Evolutionary conservation across 2,113 vertebrate genomes (phyloP).

Genomic region (Pseudorhombus dupliciocellatus): DNA sequence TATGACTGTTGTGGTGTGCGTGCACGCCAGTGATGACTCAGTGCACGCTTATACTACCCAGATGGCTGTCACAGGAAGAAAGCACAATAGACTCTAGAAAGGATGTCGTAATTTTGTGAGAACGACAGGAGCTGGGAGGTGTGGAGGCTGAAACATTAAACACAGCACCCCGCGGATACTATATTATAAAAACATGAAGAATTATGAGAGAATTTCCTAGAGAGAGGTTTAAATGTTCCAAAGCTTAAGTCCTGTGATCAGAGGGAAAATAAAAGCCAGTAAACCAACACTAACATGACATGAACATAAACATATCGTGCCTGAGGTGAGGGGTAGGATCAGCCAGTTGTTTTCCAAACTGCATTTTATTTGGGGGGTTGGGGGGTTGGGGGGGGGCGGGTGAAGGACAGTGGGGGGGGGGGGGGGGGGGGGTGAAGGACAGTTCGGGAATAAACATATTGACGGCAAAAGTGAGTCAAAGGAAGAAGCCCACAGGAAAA

Average conservation of each 20-base stretch:
- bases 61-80: slow-evolving; percentile 65
- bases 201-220: slow-evolving; percentile 13
- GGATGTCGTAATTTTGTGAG: slow-evolving; percentile 47
- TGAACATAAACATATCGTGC: neutral
- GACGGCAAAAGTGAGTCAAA: slow-evolving; percentile 65
- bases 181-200: slow-evolving; percentile 28
- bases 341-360: slow-evolving; percentile 46
- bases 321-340: slow-evolving; percentile 16
- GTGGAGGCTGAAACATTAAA: slow-evolving; percentile 15
- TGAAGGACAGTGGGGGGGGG: slow-evolving; percentile 42
- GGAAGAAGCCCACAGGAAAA: slow-evolving; percentile 77
- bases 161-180: slow-evolving; percentile 18
- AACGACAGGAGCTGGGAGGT: slow-evolving; percentile 15
- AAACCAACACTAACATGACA: neutral
- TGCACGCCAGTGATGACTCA: slow-evolving; percentile 45
- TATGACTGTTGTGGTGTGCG: slow-evolving; percentile 18
- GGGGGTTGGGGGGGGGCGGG: neutral
- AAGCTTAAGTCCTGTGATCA: slow-evolving; percentile 9
- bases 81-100: slow-evolving; percentile 45
- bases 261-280: neutral
- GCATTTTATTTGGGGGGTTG: neutral
- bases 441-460: slow-evolving; percentile 67
- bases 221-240: slow-evolving; percentile 1
- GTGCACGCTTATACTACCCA: slow-evolving; percentile 47
- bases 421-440: slow-evolving; percentile 36